Evolutionary conservation across 1,140 invertebrate species (phyloP), one percentile per base, ranked within the genome.

Genomic region (Copidosoma floridanum): DNA sequence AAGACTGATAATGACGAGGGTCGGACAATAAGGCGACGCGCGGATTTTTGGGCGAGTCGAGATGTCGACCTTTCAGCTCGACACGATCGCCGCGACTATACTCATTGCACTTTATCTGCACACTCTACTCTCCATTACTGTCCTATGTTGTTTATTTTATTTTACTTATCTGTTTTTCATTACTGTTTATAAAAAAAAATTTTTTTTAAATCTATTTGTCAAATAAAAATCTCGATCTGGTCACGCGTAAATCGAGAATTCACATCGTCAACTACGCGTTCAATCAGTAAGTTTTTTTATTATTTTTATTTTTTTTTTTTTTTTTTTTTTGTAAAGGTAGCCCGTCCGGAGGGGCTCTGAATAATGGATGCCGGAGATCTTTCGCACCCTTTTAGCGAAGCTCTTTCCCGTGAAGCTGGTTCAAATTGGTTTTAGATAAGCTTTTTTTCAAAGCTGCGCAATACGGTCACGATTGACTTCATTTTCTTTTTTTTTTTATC

Each of bases 101-200:
- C 63, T 65, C 51, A 61, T 65, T 68, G 70, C 73, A 75, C 75
- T 63, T 71, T 74, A 67, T 70, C 59, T 70, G 71, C 72, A 76
- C 72, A 65, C 57, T 63, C 43, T 46, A 64, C 38, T 35, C 18
- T 24, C 23, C 21, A 37, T 47, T 46, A 54, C 32, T 29, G 12
- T 32, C 23, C 41, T 43, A 7, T 27, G 10, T 12, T 12, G 12
- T 32, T 8, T 8, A 32, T 32, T 32, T 32, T 32, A 6, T 8
- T 8, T 18, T 50, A 44, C 18, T 29, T 61, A 21, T 46, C 5
- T 35, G n/a, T 16, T 43, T 20, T 37, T 41, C n/a, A n/a, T n/a
- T n/a, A n/a, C n/a, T n/a, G n/a, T n/a, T n/a, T n/a, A n/a, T n/a
- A n/a, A n/a, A n/a, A n/a, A n/a, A n/a, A n/a, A n/a, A n/a, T n/a